Base-by-base conservation (phyloP, 2,888 invertebrate genomes). In the Petrophora chlorosata region DNA sequence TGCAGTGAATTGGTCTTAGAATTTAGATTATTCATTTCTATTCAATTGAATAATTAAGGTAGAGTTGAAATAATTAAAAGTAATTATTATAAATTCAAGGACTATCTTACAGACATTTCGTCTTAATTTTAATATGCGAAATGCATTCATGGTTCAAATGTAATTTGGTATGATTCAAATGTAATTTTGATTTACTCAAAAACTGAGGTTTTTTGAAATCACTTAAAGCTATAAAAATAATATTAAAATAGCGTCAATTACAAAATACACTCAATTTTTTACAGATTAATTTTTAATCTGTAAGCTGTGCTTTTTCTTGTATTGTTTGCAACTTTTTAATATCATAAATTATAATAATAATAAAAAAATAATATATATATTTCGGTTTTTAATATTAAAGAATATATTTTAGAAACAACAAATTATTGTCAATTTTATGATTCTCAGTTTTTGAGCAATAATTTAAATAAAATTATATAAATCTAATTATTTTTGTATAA, bases 41-140 rank as follows among this genome's bases (percentile, higher is more conserved):
- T 13, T n/a, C 16, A 15, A 32, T 29, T 15, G 1, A 5, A 25
- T 9, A 28, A 14, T 7, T 26, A n/a, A n/a, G n/a, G n/a, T n/a
- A n/a, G 23, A 1, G 7, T n/a, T 23, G 23, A 8, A 23, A 23
- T 7, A 23, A 3, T n/a, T n/a, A 23, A 7, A 23, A 8, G 7
- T 23, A 8, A 23, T 5, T 16, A 10, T 8, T 26, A 26, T 33
- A 9, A 5, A 33, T 56, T 67, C 7, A 5, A 29, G 17, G 22
- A 35, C 51, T 83, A 86, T 85, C 89, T 89, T 89, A 90, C 89
- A 89, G 89, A 90, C 89, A 87, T 89, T 77, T 80, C 59, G 76
- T 80, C 66, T 62, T 56, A 51, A 50, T 53, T 30, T 35, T 16
- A n/a, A n/a, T 15, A 10, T 19, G 7, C 0, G 29, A 9, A 33